These are phyloP conservation scores for Oenanthe melanoleuca DNA, from an alignment of 2,113 vertebrate species.

Conservation along the genomic window DNA sequence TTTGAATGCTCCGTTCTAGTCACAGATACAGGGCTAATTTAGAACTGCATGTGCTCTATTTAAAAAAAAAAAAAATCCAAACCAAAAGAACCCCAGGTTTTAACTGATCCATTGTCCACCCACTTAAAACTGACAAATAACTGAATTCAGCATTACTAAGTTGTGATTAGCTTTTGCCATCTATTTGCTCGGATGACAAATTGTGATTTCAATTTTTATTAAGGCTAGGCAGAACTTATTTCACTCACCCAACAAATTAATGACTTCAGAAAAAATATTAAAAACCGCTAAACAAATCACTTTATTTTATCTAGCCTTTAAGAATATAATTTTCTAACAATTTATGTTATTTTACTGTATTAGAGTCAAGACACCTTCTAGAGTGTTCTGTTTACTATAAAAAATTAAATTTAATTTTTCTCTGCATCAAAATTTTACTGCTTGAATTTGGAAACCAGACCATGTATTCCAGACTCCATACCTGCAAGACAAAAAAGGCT, in stretches of 20 bases:
- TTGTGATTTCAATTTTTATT: neutral
- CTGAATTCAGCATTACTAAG: neutral
- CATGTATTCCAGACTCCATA: fast-evolving
- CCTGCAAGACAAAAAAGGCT: neutral
- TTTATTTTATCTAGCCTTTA: neutral
- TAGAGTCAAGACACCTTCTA: neutral
- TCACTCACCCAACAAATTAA: neutral
- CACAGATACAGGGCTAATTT: neutral
- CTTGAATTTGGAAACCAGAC: neutral
- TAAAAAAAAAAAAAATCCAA: neutral
- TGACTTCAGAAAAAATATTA: neutral
- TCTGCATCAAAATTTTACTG: neutral
- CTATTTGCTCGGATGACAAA: neutral
- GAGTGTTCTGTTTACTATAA: neutral
- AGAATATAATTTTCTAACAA: neutral
- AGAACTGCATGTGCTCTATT: neutral
- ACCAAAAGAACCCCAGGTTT: neutral
- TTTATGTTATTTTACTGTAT: neutral
- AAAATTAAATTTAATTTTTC: neutral
- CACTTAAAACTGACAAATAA: neutral
- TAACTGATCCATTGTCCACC: neutral
- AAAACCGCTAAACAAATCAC: neutral
- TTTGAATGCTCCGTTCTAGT: neutral
- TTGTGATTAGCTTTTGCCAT: neutral
- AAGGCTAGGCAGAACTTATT: neutral